Evolutionary conservation across 1,140 invertebrate genomes (phyloP), one percentile per base, ranked within the genome.

Genomic region (Lutraria rhynchaena): DNA sequence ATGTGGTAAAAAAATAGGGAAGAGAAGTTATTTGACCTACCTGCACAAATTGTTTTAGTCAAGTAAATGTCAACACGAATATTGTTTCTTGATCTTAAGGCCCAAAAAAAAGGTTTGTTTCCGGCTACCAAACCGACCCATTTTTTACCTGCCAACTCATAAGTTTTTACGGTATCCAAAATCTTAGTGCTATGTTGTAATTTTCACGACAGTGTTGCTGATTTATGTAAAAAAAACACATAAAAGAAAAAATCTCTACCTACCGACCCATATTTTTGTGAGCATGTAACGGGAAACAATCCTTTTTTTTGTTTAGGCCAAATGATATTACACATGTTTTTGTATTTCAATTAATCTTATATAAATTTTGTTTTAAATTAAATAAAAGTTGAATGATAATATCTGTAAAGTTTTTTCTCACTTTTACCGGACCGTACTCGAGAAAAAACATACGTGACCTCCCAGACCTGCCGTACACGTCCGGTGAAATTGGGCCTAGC

Each of bases 371-470:
- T 22, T 55, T n/a, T 55, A 19, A 22, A 22, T 55, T 9, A 55
- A 5, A 55, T 55, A 5, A 55, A 5, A 19, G 19, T 55, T 55
- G 5, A 5, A 5, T 55, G 24, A 27, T 7, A 55, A 9, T 55
- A 9, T 27, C 51, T 22, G 17, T 55, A 5, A 5, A 5, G 4
- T 5, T 55, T 55, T 22, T 27, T 27, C 7, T 55, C 19, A 9
- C 7, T 9, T 9, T 9, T 9, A 55, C 19, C 5, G 63, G 63
- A 67, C 63, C 63, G n/a, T 67, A 27, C n/a, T 5, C 35, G 3
- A 67, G 24, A 31, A 67, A 67, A 5, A 67, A 67, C 13, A 67
- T 67, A 7, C 33, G 1, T 31, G 63, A 67, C 24, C 44, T 67
- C 3, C 63, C 63, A 0, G 63, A 67, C n/a, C 49, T 67, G 31